Evolutionary conservation across 2,113 vertebrate species (phyloP), one percentile per base, ranked within the genome.

Genomic region (Reinhardtius hippoglossoides): DNA sequence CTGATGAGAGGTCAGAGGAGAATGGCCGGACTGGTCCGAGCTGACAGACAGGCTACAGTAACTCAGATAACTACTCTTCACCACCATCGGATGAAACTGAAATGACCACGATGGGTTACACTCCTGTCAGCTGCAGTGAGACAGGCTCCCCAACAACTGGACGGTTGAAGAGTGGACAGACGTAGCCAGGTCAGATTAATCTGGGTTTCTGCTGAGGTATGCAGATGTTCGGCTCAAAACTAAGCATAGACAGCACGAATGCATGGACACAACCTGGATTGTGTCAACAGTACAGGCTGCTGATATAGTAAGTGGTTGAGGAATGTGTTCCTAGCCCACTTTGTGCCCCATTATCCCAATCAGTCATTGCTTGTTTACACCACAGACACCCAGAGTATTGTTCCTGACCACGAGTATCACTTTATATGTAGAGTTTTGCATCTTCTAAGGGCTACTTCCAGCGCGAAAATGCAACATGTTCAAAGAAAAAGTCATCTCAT

Each of bases 1-100:
- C 37, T 64, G 40, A 64, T 46, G 40, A 24, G 14, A 23, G 61
- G 61, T 64, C 40, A 64, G 21, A n/a, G 31, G 59, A 64, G 61
- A 64, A 24, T 3, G 40, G 14, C 5, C 61, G 9, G 61, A 64
- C 21, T 16, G 37, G 21, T 2, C 13, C 2, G n/a, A 42, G 20
- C 59, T 40, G 31, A 40, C 59, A 61, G 20, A 42, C 20, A 21
- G 35, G 14, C 40, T 24, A 18, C 14, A 4, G 37, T 24, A 46
- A 64, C 37, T 24, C 56, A 26, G 56, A 58, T 58, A 58, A 59
- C 57, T 8, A 20, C 57, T 31, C 18, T 31, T 66, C 16, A 31
- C 63, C 24, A 7, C 63, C 24, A 2, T 7, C 15, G 21, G n/a
- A 64, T 4, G 16, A 46, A 57, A 16, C 56, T 18, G 3, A 27